Conservation (phyloP, 2,888 invertebrate species). For the Timema cristinae region DNA sequence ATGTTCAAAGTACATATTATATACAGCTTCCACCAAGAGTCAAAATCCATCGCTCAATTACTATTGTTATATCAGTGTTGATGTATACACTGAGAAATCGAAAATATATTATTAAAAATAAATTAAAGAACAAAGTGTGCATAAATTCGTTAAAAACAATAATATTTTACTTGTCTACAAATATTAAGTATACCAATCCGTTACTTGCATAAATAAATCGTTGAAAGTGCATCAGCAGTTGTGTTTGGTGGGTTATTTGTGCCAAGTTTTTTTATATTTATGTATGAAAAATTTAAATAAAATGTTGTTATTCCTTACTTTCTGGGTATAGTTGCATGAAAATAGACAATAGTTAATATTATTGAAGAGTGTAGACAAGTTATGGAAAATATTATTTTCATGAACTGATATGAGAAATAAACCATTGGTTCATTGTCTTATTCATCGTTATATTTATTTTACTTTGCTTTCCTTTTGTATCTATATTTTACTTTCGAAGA, state of each 20-base stretch:
- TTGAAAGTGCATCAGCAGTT: background rate
- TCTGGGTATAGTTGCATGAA: slow-evolving; percentile 18
- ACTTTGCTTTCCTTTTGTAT: too few relatives aligned
- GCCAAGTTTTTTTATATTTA: slow-evolving; percentile 20
- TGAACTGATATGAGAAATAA: slow-evolving; percentile 7
- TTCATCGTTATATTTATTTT: background rate
- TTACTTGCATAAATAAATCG: too few relatives aligned
- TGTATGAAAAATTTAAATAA: slow-evolving; percentile 15
- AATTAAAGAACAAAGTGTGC: background rate
- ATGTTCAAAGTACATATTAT: background rate
- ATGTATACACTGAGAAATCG: slow-evolving; percentile 1
- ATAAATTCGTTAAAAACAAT: background rate
- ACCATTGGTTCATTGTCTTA: background rate
- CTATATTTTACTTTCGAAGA: too few relatives aligned
- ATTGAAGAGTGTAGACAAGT: slow-evolving; percentile 5
- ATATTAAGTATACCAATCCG: background rate
- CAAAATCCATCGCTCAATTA: slow-evolving; percentile 24
- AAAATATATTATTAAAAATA: background rate
- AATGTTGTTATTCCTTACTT: slow-evolving; percentile 14
- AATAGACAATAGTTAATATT: background rate
- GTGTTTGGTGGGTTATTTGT: slow-evolving; percentile 11
- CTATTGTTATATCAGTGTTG: slow-evolving; percentile 25
- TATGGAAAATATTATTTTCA: slow-evolving; percentile 12
- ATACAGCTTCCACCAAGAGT: background rate
- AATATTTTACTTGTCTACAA: background rate